A percentile compares a stretch with the other conserved stretches of the same genome.
Evolutionary conservation across 2,888 invertebrate genomes (phyloP).

Genomic region (Erebia epiphron): DNA sequence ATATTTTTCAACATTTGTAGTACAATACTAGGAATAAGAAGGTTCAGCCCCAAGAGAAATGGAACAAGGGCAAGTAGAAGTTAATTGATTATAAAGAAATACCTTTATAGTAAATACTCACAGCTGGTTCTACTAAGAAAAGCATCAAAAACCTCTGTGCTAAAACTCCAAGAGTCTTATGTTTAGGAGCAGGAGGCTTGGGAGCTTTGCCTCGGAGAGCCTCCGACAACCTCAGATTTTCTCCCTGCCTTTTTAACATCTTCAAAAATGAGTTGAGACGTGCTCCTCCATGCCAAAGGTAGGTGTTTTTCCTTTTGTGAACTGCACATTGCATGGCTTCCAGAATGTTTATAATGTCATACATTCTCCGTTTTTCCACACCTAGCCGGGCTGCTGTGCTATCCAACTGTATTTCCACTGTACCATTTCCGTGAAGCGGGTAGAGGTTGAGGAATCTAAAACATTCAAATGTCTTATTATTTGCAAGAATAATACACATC

Average conservation of each 20-base stretch:
- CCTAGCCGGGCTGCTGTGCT: constrained; percentile 84
- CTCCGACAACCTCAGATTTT: constrained; percentile 77
- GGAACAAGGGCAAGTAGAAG: too few species aligned
- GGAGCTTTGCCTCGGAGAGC: constrained; percentile 77
- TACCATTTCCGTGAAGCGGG: constrained; percentile 76
- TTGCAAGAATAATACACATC: background rate
- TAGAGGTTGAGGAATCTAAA: constrained; percentile 82
- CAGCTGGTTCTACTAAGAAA: constrained; percentile 85
- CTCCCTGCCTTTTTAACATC: constrained; percentile 84
- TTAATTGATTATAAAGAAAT: background rate
- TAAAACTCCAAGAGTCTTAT: constrained; percentile 86
- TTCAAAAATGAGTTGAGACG: constrained; percentile 83
- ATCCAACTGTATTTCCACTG: constrained; percentile 84
- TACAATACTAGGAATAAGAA: too few species aligned
- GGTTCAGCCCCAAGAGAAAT: too few species aligned
- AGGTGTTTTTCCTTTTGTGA: constrained; percentile 86
- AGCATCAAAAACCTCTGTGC: constrained; percentile 88
- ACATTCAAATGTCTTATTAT: constrained; percentile 28
- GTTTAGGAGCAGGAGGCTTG: constrained; percentile 80
- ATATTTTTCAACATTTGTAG: too few species aligned
- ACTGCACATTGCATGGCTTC: constrained; percentile 88
- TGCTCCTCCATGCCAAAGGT: constrained; percentile 87
- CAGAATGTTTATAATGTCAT: constrained; percentile 88
- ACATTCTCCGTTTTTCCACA: constrained; percentile 87
- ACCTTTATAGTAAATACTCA: constrained; percentile 56